Evolutionary conservation across 2,797 vertebrate species (phyloP), one percentile per base, ranked within the genome.

Genomic region (Ceryle rudis): DNA sequence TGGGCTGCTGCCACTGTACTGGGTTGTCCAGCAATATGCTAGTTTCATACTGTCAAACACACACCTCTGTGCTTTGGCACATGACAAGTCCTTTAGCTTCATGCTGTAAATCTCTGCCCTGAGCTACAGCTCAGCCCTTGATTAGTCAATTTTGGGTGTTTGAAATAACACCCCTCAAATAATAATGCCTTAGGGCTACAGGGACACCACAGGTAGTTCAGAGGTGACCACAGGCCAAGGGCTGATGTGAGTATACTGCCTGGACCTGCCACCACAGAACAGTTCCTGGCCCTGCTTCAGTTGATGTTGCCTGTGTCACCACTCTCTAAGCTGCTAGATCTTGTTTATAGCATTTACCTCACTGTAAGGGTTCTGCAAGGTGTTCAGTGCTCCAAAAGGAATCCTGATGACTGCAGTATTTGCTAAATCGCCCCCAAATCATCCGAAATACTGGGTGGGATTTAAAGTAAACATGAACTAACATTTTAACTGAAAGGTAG

Each of bases 171-270:
- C 9, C 21, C 20, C 29, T 92, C 61, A 86, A 62, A 22, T 35
- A 60, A 54, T 47, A 70, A 20, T 1, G 35, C 28, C 42, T 62
- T 42, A 49, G 60, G 41, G 41, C 46, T 86, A 20, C 21, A 9
- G 46, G 11, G 55, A 29, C 25, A 69, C 25, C 51, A 41, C 0
- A 0, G 16, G 20, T 65, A 44, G 44, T 65, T 81, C 0, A 0
- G 58, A 65, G 49, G 78, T 64, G 81, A 74, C 61, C 21, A 6
- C 0, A 0, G 61, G 35, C 35, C 31, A 51, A 51, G 35, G 60
- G 55, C n/a, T 71, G 39, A 20, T 55, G 35, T 72, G n/a, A 74
- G 35, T n/a, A 35, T 49, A 20, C 18, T 0, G 8, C 39, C 26
- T 55, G 64, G 61, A 29, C 18, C 5, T 78, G 66, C 64, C 5